Conservation (phyloP, 2,888 invertebrate species). For the Polia nebulosa region DNA sequence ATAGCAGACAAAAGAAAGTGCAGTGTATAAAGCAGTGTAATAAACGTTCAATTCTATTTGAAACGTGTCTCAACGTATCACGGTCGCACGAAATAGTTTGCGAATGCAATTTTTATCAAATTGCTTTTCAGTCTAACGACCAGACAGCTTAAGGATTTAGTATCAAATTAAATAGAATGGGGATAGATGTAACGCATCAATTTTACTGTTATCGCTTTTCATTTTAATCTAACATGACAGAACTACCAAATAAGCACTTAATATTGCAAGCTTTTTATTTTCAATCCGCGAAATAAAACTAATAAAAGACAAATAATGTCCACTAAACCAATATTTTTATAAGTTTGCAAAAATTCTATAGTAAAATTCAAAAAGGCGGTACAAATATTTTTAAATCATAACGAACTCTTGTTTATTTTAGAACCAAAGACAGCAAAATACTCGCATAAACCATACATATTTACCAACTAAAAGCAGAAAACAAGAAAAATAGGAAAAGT, state of each 20-base stretch:
- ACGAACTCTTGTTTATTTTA: conserved; percentile 5
- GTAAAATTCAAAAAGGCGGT: not conserved
- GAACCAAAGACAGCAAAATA: not conserved
- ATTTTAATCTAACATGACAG: not conserved
- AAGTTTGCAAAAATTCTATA: not conserved
- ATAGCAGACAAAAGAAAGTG: conserved; percentile 7
- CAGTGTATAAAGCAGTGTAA: conserved; percentile 13
- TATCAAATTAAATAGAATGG: conserved; percentile 46
- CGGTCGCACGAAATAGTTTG: conserved; percentile 34
- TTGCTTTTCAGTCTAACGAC: conserved; percentile 51
- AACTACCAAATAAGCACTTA: not conserved
- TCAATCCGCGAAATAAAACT: not conserved
- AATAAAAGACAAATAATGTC: not conserved
- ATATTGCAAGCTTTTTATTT: conserved; percentile 8
- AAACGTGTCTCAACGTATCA: conserved; percentile 27
- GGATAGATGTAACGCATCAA: conserved; percentile 7
- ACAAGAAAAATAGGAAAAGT: conserved; percentile 15
- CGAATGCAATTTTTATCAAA: conserved; percentile 55
- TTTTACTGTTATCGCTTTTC: conserved; percentile 37
- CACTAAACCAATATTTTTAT: not conserved
- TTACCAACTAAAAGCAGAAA: not conserved
- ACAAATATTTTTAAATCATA: not conserved
- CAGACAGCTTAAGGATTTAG: conserved; percentile 37
- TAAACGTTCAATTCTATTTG: conserved; percentile 43
- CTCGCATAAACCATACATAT: not conserved